These are phyloP conservation scores for Pelvicachromis taeniatus DNA, from an alignment of 2,113 vertebrate genomes.

Conservation along the genomic window DNA sequence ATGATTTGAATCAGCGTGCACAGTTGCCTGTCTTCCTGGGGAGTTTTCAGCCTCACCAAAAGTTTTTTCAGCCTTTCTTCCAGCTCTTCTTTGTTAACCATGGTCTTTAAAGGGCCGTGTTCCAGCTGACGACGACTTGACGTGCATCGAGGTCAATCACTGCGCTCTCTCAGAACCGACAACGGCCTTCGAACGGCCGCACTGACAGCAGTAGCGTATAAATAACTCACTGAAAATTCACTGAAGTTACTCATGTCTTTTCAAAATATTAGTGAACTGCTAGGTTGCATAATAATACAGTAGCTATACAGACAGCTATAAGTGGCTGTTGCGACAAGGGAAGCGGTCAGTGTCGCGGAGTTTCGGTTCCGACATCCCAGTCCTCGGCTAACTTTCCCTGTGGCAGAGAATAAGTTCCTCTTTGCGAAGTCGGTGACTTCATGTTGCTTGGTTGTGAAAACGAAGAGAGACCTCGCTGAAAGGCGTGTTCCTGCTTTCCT, in stretches of 20 bases:
- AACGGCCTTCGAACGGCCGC: neutral
- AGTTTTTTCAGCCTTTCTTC: constrained; percentile 81
- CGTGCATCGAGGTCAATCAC: neutral
- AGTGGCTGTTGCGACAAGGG: neutral
- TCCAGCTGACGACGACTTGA: neutral
- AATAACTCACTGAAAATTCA: neutral
- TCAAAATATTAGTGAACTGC: neutral
- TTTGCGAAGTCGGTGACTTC: neutral
- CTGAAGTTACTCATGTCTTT: neutral
- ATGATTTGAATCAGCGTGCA: constrained; percentile 84
- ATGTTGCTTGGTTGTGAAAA: neutral
- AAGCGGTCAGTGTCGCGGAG: neutral
- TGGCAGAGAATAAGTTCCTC: neutral
- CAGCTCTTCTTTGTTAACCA: constrained; percentile 70
- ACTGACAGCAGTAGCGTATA: neutral
- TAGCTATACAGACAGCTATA: neutral
- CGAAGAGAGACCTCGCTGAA: neutral
- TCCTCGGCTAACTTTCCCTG: constrained; percentile 7
- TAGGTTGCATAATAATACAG: neutral
- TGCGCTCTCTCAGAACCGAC: neutral
- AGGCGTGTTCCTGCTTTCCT: constrained; percentile 39
- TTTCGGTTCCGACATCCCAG: constrained; percentile 21
- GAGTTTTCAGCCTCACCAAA: constrained; percentile 81
- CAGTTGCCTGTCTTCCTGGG: constrained; percentile 80
- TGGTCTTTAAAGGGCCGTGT: constrained; percentile 1